Conservation (phyloP, 2,113 vertebrate species). For the Irena cyanogastra region DNA sequence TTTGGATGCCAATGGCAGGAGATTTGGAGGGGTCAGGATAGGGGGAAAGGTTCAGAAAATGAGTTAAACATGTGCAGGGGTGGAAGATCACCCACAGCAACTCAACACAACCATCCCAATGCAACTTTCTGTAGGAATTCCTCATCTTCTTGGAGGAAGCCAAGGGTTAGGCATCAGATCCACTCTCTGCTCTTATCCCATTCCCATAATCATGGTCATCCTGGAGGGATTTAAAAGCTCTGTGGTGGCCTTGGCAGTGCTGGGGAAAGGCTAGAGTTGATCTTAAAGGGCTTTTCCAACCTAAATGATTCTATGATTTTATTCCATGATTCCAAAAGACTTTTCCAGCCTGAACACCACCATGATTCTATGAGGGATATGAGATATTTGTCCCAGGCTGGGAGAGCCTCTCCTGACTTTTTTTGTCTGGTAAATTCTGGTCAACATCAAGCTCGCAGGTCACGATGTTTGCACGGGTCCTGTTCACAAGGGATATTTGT, state of each 20-base stretch:
- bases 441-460: not conserved
- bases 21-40: not conserved
- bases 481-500: not conserved
- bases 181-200: not conserved
- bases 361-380: not conserved
- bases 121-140: not conserved
- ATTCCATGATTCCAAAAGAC: not conserved
- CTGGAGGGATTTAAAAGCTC: not conserved
- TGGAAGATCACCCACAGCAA: not conserved
- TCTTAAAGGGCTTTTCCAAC: not conserved
- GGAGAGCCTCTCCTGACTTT: not conserved
- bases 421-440: not conserved
- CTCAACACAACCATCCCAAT: accelerated
- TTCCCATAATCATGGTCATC: not conserved
- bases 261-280: not conserved
- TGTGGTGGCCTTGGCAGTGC: not conserved
- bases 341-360: not conserved
- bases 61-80: not conserved
- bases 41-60: not conserved
- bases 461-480: accelerated
- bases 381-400: not conserved
- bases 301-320: accelerated
- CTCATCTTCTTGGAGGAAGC: not conserved
- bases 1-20: not conserved
- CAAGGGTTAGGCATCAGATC: not conserved